Evolutionary conservation across 2,797 vertebrate species (phyloP).

Genomic region (Microctenopoma stevenorrisi): DNA sequence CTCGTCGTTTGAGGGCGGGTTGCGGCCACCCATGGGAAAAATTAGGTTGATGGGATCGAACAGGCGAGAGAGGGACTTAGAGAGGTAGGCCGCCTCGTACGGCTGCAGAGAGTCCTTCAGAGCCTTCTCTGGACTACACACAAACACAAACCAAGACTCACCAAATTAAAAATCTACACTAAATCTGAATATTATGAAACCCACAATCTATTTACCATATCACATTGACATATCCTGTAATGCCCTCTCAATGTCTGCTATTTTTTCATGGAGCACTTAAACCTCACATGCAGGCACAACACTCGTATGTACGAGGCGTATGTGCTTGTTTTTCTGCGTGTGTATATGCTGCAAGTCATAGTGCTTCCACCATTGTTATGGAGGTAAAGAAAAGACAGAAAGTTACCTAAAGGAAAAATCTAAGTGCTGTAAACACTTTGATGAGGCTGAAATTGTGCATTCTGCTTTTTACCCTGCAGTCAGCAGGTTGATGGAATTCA

Average conservation of each 20-base stretch:
- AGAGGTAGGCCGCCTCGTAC: slow-evolving; percentile 96
- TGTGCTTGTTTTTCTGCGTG: slow-evolving; percentile 1
- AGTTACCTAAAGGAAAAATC: no score
- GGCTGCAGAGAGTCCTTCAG: slow-evolving; percentile 92
- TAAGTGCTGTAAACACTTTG: no score
- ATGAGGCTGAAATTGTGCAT: no score
- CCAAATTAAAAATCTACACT: not conserved
- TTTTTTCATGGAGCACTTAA: slow-evolving; percentile 15
- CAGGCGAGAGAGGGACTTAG: slow-evolving; percentile 95
- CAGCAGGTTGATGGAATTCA: not conserved
- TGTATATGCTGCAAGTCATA: not conserved
- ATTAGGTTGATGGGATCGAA: slow-evolving; percentile 99
- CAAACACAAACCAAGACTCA: slow-evolving; percentile 1
- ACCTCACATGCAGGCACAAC: not conserved
- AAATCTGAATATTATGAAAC: not conserved
- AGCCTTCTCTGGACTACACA: slow-evolving; percentile 90
- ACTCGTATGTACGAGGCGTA: not conserved
- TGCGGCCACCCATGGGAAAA: slow-evolving; percentile 93
- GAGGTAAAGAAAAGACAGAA: not conserved
- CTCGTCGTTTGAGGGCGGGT: slow-evolving; percentile 93
- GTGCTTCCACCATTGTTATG: not conserved
- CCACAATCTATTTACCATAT: not conserved
- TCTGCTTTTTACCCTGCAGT: no score
- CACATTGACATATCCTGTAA: not conserved
- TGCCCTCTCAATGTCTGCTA: not conserved